A percentile compares a stretch with the other conserved stretches of the same genome.
These are phyloP conservation scores for Gavialis gangeticus DNA, from an alignment of 2,113 vertebrate genomes.

Conservation along the genomic window DNA sequence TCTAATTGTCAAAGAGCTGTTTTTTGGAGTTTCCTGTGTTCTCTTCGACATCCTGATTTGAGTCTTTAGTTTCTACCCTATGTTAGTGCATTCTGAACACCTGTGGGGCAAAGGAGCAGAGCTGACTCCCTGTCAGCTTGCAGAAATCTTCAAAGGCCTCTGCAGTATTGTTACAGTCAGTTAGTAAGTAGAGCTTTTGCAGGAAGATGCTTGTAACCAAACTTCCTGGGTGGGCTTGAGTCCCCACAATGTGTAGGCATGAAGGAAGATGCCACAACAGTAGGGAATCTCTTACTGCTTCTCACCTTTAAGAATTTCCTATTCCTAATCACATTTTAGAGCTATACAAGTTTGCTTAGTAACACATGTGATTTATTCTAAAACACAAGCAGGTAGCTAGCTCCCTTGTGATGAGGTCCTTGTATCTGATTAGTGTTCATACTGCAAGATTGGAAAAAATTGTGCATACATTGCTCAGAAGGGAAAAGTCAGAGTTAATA, in stretches of 20 bases:
- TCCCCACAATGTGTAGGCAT: neutral
- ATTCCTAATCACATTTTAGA: neutral
- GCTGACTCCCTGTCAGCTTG: neutral
- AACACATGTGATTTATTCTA: neutral
- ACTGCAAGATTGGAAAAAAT: slow-evolving; percentile 1
- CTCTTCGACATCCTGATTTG: neutral
- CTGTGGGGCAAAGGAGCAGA: slow-evolving; percentile 21
- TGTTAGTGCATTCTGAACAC: neutral
- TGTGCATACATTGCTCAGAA: neutral
- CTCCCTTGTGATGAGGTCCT: slow-evolving; percentile 9
- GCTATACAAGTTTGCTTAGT: neutral
- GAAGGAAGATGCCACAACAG: neutral
- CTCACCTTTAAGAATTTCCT: neutral
- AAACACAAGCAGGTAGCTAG: neutral
- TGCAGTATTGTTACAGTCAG: slow-evolving; percentile 16
- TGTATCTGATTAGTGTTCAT: neutral
- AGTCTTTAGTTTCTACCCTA: neutral
- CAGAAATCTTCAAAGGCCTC: neutral
- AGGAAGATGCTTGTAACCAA: slow-evolving; percentile 20
- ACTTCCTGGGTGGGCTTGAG: neutral
- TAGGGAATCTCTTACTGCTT: neutral
- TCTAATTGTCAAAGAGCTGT: neutral
- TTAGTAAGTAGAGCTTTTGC: neutral
- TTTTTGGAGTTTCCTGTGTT: neutral
- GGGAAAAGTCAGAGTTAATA: neutral